These are phyloP conservation scores for Empis stercorea DNA, from an alignment of 2,888 invertebrate genomes.

Conservation along the genomic window DNA sequence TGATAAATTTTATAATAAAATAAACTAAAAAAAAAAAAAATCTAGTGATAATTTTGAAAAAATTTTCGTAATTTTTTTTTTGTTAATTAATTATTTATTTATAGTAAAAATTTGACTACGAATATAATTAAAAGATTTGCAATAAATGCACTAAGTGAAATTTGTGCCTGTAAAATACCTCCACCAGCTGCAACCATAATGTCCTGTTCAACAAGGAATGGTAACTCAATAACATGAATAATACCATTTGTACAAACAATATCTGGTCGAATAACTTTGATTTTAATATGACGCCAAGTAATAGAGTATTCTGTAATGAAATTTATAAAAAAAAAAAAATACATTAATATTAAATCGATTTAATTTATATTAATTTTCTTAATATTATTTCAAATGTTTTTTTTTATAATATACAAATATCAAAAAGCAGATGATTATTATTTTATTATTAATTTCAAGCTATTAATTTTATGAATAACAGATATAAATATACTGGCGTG, in stretches of 20 bases:
- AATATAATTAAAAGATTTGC: constrained; percentile 34
- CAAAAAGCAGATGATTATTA: not conserved
- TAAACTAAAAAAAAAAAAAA: no score
- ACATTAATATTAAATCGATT: constrained; percentile 4
- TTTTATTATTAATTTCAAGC: not conserved
- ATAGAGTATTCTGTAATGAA: constrained; percentile 59
- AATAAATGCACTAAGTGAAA: constrained; percentile 33
- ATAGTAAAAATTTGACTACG: constrained; percentile 33
- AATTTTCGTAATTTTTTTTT: no score
- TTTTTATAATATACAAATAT: constrained; percentile 1
- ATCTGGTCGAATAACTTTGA: constrained; percentile 78
- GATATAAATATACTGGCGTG: not conserved
- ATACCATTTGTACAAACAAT: constrained; percentile 93
- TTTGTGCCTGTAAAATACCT: constrained; percentile 33
- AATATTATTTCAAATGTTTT: not conserved
- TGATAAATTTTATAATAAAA: no score
- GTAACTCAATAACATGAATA: constrained; percentile 85
- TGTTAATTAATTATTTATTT: constrained; percentile 12
- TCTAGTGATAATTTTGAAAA: no score
- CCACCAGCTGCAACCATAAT: constrained; percentile 47
- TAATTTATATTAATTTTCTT: constrained; percentile 1
- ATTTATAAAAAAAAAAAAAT: constrained; percentile 5
- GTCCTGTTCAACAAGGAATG: constrained; percentile 72
- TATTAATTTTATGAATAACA: not conserved
- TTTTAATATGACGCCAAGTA: constrained; percentile 72